Percentiles rank a stretch among this genome's conserved stretches.
phyloP scores from a whole-genome alignment of 2,888 invertebrate genomes.

The Chydorus sphaericus region DNA sequence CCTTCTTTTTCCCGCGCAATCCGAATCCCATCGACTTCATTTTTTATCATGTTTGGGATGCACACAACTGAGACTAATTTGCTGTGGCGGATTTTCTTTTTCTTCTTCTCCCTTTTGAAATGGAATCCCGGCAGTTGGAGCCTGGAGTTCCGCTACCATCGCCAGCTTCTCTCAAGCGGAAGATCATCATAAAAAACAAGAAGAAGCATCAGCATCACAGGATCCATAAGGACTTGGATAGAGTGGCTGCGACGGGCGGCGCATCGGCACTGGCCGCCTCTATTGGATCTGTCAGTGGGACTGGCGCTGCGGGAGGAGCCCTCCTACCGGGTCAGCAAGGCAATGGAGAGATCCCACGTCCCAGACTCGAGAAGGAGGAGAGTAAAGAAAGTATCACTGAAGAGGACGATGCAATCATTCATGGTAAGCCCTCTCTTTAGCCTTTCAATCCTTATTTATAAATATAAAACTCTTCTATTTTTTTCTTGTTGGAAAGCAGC shows the following conservation, averaged over 20 bases:
- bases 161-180: constrained; percentile 63
- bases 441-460: too few species aligned
- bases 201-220: constrained; percentile 51
- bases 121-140: too few species aligned
- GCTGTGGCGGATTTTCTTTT: not conserved
- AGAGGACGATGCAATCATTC: constrained; percentile 28
- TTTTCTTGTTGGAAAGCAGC: constrained; percentile 21
- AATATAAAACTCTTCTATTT: too few species aligned
- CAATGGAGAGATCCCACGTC: constrained; percentile 31
- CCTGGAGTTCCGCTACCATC: constrained; percentile 68
- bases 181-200: constrained; percentile 94
- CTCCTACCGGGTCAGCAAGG: constrained; percentile 21
- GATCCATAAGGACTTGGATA: constrained; percentile 16
- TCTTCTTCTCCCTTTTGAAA: constrained; percentile 9
- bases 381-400: constrained; percentile 61
- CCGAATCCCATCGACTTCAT: too few species aligned
- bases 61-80: not conserved
- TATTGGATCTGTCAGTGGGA: constrained; percentile 17
- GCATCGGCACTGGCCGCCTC: constrained; percentile 16
- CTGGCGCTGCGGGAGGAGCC: too few species aligned
- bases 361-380: constrained; percentile 44
- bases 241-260: not conserved
- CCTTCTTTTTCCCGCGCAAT: too few species aligned
- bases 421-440: too few species aligned
- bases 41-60: too few species aligned